Percentiles rank a stretch among this genome's conserved stretches.
phyloP scores from a whole-genome alignment of 2,888 invertebrate genomes.

The Watsonalla binaria region DNA sequence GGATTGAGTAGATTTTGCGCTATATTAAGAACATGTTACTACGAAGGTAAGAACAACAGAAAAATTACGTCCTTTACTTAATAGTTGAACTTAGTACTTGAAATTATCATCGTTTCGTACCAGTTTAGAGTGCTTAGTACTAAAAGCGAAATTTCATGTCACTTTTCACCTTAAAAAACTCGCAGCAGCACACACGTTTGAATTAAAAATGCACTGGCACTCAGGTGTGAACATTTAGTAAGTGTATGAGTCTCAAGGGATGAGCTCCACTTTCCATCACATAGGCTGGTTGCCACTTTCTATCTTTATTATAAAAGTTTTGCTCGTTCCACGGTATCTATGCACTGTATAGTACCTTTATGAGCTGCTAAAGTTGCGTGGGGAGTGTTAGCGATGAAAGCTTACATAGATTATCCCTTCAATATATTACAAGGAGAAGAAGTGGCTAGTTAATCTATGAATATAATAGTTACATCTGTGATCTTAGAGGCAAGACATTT shows the following conservation, averaged over 20 bases:
- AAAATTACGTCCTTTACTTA: too few relatives aligned
- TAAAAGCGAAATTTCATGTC: too few relatives aligned
- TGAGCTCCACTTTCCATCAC: slow-evolving; percentile 6
- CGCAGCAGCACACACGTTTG: not conserved
- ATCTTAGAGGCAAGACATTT: too few relatives aligned
- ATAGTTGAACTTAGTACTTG: too few relatives aligned
- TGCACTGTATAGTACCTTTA: slow-evolving; percentile 28
- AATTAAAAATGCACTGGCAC: not conserved
- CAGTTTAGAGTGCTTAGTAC: too few relatives aligned
- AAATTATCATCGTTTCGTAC: too few relatives aligned
- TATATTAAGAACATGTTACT: too few relatives aligned
- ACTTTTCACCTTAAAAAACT: not conserved
- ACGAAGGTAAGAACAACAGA: too few relatives aligned
- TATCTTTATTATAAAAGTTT: slow-evolving; percentile 41
- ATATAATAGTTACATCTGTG: too few relatives aligned
- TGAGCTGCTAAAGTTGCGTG: slow-evolving; percentile 20
- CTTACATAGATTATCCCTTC: not conserved
- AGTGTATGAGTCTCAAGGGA: not conserved
- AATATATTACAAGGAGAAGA: not conserved
- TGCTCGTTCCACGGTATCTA: slow-evolving; percentile 25
- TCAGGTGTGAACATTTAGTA: not conserved
- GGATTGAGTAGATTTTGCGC: too few relatives aligned
- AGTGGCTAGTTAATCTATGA: too few relatives aligned
- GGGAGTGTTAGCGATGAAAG: slow-evolving; percentile 8
- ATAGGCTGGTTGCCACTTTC: slow-evolving; percentile 21